These are phyloP conservation scores for Parnassius smintheus DNA, from an alignment of 2,888 invertebrate species.

Conservation along the genomic window DNA sequence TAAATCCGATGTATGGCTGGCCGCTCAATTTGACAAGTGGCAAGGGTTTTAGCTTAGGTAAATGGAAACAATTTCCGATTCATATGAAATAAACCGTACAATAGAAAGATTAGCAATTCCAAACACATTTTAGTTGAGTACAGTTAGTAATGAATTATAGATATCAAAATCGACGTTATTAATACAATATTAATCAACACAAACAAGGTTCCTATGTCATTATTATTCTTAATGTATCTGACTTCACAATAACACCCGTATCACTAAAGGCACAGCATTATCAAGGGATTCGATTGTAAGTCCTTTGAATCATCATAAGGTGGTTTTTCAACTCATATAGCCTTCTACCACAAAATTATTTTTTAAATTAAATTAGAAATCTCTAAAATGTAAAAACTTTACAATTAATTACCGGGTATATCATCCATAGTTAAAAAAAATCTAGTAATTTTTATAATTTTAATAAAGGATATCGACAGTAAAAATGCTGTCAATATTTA, in stretches of 20 bases:
- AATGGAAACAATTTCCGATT: constrained; percentile 10
- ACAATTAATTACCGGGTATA: too few species aligned
- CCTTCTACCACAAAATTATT: too few species aligned
- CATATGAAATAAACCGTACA: constrained; percentile 5
- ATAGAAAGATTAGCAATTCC: constrained; percentile 12
- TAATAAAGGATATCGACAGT: too few species aligned
- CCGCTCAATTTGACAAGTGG: constrained; percentile 4
- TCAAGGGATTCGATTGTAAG: constrained; percentile 14
- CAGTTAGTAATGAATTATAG: constrained; percentile 8
- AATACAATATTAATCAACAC: neutral
- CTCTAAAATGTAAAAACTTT: too few species aligned
- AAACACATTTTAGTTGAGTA: constrained; percentile 11
- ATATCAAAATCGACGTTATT: constrained; percentile 5
- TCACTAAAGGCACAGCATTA: constrained; percentile 17
- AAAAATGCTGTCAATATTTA: too few species aligned
- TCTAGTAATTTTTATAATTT: too few species aligned
- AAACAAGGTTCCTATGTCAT: constrained; percentile 3
- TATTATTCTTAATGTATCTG: constrained; percentile 17
- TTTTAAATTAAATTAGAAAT: too few species aligned
- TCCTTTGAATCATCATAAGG: constrained; percentile 5
- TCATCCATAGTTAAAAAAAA: too few species aligned
- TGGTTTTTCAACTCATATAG: too few species aligned
- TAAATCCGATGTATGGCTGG: neutral
- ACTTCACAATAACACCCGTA: neutral
- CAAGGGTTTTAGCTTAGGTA: constrained; percentile 4